Evolutionary conservation across 2,113 vertebrate genomes (phyloP).

Genomic region (Xiphophorus couchianus): DNA sequence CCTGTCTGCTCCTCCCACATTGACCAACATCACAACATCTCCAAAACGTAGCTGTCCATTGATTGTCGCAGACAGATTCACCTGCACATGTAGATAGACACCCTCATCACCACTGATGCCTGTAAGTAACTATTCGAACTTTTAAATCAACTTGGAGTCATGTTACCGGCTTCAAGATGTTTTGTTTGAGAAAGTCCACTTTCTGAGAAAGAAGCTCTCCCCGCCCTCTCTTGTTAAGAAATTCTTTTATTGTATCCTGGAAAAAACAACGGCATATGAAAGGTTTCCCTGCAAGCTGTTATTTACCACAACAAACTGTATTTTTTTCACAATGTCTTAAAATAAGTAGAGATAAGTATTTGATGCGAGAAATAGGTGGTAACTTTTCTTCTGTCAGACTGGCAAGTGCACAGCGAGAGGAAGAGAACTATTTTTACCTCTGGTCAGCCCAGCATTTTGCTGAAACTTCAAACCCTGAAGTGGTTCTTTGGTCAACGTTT

Average conservation of each 20-base stretch:
- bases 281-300: background rate
- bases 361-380: too few species aligned
- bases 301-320: background rate
- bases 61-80: slow-evolving; percentile 76
- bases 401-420: too few species aligned
- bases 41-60: slow-evolving; percentile 87
- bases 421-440: too few species aligned
- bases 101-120: background rate
- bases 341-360: background rate
- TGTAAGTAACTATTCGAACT: background rate
- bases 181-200: slow-evolving; percentile 76
- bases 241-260: slow-evolving; percentile 86
- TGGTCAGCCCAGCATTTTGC: too few species aligned
- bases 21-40: slow-evolving; percentile 87
- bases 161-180: slow-evolving; percentile 83
- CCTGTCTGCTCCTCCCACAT: slow-evolving; percentile 31
- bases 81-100: slow-evolving; percentile 68
- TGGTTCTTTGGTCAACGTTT: too few species aligned
- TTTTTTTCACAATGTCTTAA: background rate
- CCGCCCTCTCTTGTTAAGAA: slow-evolving; percentile 79
- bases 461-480: too few species aligned
- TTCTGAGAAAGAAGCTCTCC: slow-evolving; percentile 88
- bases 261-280: background rate
- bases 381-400: too few species aligned
- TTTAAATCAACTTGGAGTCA: background rate